Percentiles rank a stretch among this genome's conserved stretches.
phyloP scores from a whole-genome alignment of 1,140 invertebrate genomes.

The Drosophila melanica region DNA sequence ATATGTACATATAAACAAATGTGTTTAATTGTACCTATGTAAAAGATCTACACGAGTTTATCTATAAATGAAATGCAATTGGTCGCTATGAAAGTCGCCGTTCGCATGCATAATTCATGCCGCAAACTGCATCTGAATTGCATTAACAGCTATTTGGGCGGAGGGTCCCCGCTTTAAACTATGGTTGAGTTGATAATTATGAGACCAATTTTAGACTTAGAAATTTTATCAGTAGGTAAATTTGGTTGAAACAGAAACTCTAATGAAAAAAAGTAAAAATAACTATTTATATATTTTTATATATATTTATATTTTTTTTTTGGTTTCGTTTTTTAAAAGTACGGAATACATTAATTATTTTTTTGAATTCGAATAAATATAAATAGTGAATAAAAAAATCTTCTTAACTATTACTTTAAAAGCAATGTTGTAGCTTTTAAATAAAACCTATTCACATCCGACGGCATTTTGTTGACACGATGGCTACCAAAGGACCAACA shows the following conservation, averaged over 20 bases:
- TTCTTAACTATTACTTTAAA: neutral
- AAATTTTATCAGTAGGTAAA: neutral
- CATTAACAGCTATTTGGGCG: conserved; percentile 20
- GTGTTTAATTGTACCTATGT: conserved; percentile 7
- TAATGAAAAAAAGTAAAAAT: neutral
- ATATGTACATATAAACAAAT: conserved; percentile 9
- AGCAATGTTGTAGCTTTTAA: neutral
- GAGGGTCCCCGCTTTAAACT: conserved; percentile 9
- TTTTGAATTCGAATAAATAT: neutral
- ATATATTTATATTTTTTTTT: too few relatives aligned
- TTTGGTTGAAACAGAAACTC: neutral
- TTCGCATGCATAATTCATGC: conserved; percentile 57
- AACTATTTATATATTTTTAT: too few relatives aligned
- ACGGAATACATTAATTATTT: too few relatives aligned
- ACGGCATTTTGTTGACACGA: conserved; percentile 49
- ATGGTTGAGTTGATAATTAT: neutral
- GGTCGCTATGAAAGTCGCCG: conserved; percentile 27
- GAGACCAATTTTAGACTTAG: neutral
- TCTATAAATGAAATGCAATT: conserved; percentile 56
- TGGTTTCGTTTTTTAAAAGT: too few relatives aligned
- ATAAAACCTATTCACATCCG: conserved; percentile 17
- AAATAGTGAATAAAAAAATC: neutral
- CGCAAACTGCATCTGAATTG: conserved; percentile 7
- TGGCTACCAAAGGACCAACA: conserved; percentile 54
- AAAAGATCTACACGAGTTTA: conserved; percentile 25